These are phyloP conservation scores for Alligator mississippiensis DNA, from an alignment of 2,113 vertebrate species.

Conservation along the genomic window DNA sequence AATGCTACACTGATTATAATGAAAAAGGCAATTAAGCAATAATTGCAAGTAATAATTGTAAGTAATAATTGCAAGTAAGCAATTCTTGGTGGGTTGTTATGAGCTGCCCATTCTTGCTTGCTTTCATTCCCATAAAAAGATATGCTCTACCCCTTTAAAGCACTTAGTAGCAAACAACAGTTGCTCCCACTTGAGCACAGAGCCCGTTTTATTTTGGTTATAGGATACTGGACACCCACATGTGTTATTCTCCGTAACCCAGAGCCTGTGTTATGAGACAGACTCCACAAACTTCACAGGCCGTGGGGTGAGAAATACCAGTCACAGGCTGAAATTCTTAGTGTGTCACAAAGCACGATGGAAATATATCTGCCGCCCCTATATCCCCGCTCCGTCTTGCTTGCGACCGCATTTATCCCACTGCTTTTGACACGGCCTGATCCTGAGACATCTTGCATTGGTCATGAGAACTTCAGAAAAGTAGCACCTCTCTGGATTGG, in stretches of 20 bases:
- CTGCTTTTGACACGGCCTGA: neutral
- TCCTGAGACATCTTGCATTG: neutral
- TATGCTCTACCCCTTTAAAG: neutral
- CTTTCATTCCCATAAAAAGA: neutral
- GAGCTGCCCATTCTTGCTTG: no score
- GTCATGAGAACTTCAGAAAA: neutral
- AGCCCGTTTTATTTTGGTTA: neutral
- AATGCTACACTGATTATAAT: neutral
- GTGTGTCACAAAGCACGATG: neutral
- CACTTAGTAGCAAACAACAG: neutral
- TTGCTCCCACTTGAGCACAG: neutral
- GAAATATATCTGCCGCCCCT: rapidly evolving
- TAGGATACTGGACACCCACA: neutral
- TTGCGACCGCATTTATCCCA: rapidly evolving
- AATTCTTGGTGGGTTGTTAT: neutral
- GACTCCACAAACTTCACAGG: neutral
- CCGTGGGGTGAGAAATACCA: neutral
- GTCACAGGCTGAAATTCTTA: neutral
- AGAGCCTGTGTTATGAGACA: neutral
- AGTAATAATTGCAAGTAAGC: neutral
- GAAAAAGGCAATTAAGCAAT: no score
- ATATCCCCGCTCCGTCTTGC: rapidly evolving
- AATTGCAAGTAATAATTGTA: no score
- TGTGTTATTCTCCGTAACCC: neutral
- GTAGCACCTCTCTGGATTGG: neutral